Conservation (phyloP, 2,888 invertebrate genomes). For the Helobdella robusta region DNA sequence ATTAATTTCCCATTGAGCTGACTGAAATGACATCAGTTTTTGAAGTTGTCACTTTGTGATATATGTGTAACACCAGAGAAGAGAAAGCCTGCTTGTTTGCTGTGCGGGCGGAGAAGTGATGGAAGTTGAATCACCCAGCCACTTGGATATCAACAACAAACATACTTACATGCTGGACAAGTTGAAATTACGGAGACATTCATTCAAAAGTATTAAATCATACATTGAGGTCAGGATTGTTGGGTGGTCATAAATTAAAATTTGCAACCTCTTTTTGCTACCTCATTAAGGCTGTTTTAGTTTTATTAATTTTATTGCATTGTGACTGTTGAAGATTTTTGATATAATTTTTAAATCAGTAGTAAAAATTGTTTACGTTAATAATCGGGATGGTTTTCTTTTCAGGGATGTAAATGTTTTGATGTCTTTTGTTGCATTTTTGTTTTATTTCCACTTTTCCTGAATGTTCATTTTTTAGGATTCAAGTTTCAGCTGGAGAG, state of each 20-base stretch:
- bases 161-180: constrained; percentile 45
- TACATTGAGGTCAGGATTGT: constrained; percentile 32
- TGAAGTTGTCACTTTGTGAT: background rate
- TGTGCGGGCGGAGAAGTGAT: constrained; percentile 45
- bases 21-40: background rate
- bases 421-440: no score
- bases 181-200: constrained; percentile 38
- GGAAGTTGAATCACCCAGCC: constrained; percentile 44
- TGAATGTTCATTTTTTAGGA: no score
- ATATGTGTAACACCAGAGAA: constrained; percentile 36
- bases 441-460: no score
- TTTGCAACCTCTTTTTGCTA: background rate
- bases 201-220: constrained; percentile 48
- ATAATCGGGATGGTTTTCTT: background rate
- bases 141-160: constrained; percentile 43
- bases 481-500: no score
- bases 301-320: no score
- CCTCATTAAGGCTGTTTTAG: background rate
- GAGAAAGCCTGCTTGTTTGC: constrained; percentile 42
- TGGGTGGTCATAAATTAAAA: background rate
- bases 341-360: no score
- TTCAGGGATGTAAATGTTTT: no score
- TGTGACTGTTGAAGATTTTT: no score
- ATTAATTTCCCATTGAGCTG: background rate
- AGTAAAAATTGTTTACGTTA: background rate